These are phyloP conservation scores for Beroe ovata DNA, from an alignment of 37 sponge, comb jelly and placozoan genomes.

Conservation along the genomic window DNA sequence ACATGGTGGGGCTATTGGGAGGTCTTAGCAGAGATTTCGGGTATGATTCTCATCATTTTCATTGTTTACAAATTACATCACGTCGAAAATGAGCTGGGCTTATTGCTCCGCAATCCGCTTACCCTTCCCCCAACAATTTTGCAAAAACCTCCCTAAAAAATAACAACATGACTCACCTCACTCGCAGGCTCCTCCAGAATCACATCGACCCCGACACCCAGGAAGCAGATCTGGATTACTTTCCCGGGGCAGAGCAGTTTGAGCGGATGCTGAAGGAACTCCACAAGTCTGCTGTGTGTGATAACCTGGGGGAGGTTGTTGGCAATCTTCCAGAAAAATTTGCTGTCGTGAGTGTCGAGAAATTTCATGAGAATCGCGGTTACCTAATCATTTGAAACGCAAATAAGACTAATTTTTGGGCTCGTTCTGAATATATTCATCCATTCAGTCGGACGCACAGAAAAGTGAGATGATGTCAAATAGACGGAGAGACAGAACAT, in stretches of 20 bases:
- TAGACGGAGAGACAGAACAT: background rate
- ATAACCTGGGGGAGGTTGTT: constrained; percentile 17
- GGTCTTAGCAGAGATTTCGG: constrained; percentile 20
- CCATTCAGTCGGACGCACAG: constrained; percentile 21
- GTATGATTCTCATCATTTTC: too few relatives aligned
- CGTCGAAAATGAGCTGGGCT: background rate
- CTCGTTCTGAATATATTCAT: too few relatives aligned
- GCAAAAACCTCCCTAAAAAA: background rate
- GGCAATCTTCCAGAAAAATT: constrained; percentile 33
- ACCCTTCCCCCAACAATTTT: background rate
- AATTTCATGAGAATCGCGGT: too few relatives aligned
- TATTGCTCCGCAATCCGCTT: background rate
- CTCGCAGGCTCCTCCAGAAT: background rate
- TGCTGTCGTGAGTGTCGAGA: constrained; percentile 21
- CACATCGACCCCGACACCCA: constrained; percentile 47
- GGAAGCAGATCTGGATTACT: constrained; percentile 32
- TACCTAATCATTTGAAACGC: too few relatives aligned
- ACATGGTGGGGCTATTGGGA: constrained; percentile 32
- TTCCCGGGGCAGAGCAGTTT: constrained; percentile 26
- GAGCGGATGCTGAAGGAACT: constrained; percentile 12
- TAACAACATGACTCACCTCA: background rate
- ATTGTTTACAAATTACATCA: background rate
- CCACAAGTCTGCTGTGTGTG: constrained; percentile 39
- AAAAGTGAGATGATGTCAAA: background rate
- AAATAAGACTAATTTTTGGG: too few relatives aligned